Evolutionary conservation across 2,113 vertebrate genomes (phyloP).

Genomic region (Nesospiza acunhae): DNA sequence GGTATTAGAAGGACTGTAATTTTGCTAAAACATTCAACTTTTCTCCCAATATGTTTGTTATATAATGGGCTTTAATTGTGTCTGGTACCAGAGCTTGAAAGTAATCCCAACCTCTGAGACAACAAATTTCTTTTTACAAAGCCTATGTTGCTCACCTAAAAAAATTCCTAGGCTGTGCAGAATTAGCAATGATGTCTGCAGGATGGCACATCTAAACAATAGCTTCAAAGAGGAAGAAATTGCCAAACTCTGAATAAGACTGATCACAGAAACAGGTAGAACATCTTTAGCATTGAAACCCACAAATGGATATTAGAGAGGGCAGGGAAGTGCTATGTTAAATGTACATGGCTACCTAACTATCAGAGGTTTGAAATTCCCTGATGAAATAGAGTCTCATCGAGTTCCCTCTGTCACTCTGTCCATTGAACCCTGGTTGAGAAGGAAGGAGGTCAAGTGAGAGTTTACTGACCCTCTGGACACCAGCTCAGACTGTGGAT

Average conservation of each 20-base stretch:
- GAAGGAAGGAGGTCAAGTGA: neutral
- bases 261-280: neutral
- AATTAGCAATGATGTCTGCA: neutral
- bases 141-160: neutral
- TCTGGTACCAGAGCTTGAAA: neutral
- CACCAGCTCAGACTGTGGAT: slow-evolving; percentile 19
- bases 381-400: slow-evolving; percentile 36
- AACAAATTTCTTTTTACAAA: neutral
- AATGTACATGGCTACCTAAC: slow-evolving; percentile 15
- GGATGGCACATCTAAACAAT: neutral
- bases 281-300: slow-evolving; percentile 2
- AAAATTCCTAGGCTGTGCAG: neutral
- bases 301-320: neutral
- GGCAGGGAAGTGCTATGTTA: neutral
- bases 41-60: neutral
- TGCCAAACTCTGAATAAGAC: neutral
- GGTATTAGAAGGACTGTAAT: neutral
- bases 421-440: slow-evolving; percentile 14
- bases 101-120: neutral
- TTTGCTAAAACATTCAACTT: neutral
- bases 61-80: neutral
- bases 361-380: slow-evolving; percentile 48
- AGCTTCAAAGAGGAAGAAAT: neutral
- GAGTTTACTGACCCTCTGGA: slow-evolving; percentile 1
- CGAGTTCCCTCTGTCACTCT: slow-evolving; percentile 29